Percentiles rank a stretch among this genome's conserved stretches.
phyloP scores from a whole-genome alignment of 2,113 vertebrate genomes.

The Brienomyrus longianalis region DNA sequence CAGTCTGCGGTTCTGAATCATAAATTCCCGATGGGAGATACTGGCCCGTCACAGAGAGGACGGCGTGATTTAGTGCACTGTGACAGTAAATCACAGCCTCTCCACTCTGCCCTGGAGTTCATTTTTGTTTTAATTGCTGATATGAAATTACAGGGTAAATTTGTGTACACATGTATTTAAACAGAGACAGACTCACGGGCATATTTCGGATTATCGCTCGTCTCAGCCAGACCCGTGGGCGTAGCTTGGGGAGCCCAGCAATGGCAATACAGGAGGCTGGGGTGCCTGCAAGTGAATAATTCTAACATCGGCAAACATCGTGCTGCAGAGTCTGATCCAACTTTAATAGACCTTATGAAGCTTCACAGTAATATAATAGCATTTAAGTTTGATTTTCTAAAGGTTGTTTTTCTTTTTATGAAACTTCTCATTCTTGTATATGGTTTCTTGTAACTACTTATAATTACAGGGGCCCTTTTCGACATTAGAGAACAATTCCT shows the following conservation, averaged over 20 bases:
- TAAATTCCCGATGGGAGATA: conserved; percentile 59
- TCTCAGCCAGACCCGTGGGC: neutral
- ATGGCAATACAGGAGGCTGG: neutral
- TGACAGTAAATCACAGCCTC: conserved; percentile 57
- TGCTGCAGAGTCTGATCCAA: neutral
- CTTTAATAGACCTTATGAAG: neutral
- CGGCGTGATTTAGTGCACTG: conserved; percentile 62
- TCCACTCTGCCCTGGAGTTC: conserved; percentile 46
- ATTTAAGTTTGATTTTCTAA: neutral
- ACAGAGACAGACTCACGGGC: conserved; percentile 46
- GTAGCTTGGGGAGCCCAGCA: neutral
- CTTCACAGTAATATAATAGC: neutral
- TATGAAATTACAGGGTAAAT: conserved; percentile 63
- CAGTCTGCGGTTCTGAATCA: conserved; percentile 62
- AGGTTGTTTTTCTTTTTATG: neutral
- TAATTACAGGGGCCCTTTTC: neutral
- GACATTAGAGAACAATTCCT: conserved; percentile 17
- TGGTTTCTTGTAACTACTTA: neutral
- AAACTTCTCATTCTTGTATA: neutral
- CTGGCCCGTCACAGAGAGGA: conserved; percentile 59
- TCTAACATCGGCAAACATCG: neutral
- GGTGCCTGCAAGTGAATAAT: neutral
- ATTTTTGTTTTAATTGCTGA: conserved; percentile 58
- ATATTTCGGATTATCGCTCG: conserved; percentile 43
- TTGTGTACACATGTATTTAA: conserved; percentile 53